Conservation (phyloP, 2,797 vertebrate genomes). For the Psittacula derbiana region DNA sequence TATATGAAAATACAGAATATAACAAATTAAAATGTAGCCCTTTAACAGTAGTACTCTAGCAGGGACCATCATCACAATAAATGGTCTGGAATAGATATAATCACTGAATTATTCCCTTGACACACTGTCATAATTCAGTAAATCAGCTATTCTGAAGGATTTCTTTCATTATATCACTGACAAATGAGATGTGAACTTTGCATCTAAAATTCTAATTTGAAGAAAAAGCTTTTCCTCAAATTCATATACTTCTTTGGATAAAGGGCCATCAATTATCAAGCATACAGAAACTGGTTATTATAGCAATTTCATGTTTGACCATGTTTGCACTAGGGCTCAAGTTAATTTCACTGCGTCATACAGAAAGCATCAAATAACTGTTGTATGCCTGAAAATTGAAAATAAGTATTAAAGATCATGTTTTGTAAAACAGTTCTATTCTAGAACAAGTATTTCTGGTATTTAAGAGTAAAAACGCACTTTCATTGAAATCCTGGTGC, state of each 20-base stretch:
- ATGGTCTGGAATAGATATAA: constrained; percentile 10
- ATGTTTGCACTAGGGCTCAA: constrained; percentile 1
- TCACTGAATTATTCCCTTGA: neutral
- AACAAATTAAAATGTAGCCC: constrained; percentile 43
- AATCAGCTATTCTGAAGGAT: constrained; percentile 4
- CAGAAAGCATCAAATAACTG: constrained; percentile 20
- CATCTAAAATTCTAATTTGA: constrained; percentile 21
- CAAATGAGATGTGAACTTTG: neutral
- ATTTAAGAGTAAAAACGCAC: neutral
- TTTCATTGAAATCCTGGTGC: neutral
- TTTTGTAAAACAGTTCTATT: constrained; percentile 20
- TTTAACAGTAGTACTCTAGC: constrained; percentile 51
- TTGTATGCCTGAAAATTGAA: constrained; percentile 32
- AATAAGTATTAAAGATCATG: constrained; percentile 13
- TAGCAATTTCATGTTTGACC: neutral
- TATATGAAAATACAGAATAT: constrained; percentile 52
- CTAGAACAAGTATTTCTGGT: constrained; percentile 4
- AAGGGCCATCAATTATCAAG: neutral
- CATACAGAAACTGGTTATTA: neutral
- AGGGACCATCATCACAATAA: constrained; percentile 18
- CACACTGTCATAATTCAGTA: neutral
- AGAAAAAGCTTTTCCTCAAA: neutral
- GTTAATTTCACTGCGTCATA: constrained; percentile 1
- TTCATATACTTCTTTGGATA: neutral
- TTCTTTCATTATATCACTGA: constrained; percentile 5